Conservation (phyloP, 1,140 invertebrate genomes). For the Steinernema feltiae region DNA sequence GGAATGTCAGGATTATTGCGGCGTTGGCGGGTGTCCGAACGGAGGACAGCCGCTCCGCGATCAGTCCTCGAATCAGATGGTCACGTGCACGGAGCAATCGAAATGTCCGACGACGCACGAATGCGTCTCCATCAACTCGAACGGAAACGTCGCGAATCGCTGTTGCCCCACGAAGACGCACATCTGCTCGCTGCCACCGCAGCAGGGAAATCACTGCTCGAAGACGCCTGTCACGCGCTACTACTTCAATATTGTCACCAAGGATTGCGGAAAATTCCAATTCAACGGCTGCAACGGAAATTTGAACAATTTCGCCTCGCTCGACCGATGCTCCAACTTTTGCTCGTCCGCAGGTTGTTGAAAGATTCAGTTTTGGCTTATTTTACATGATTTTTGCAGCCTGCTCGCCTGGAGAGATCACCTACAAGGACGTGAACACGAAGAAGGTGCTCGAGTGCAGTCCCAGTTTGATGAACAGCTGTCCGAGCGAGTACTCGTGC, state of each 20-base stretch:
- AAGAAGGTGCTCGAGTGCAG: conserved; percentile 45
- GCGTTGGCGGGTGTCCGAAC: conserved; percentile 47
- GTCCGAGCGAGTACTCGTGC: conserved; percentile 47
- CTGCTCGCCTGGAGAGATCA: conserved; percentile 49
- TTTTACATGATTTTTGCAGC: conserved; percentile 22
- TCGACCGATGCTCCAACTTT: conserved; percentile 52
- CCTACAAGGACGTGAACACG: conserved; percentile 50
- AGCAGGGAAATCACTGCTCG: conserved; percentile 49
- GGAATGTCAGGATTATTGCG: conserved; percentile 36
- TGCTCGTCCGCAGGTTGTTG: conserved; percentile 46
- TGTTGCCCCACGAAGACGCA: conserved; percentile 54
- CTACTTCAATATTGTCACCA: conserved; percentile 56
- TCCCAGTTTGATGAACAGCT: conserved; percentile 42
- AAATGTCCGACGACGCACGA: conserved; percentile 49
- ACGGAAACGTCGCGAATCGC: conserved; percentile 47
- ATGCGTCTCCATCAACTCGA: conserved; percentile 48
- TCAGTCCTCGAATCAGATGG: conserved; percentile 44
- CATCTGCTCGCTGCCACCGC: conserved; percentile 51
- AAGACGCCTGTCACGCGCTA: conserved; percentile 48
- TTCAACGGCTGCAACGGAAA: conserved; percentile 50
- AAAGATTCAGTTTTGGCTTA: not conserved
- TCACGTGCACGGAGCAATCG: conserved; percentile 37
- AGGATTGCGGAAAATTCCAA: conserved; percentile 47
- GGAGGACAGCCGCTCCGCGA: conserved; percentile 53
- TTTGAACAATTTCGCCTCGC: conserved; percentile 47